phyloP scores from a whole-genome alignment of 2,888 invertebrate species.

The Dorcus parallelipipedus region DNA sequence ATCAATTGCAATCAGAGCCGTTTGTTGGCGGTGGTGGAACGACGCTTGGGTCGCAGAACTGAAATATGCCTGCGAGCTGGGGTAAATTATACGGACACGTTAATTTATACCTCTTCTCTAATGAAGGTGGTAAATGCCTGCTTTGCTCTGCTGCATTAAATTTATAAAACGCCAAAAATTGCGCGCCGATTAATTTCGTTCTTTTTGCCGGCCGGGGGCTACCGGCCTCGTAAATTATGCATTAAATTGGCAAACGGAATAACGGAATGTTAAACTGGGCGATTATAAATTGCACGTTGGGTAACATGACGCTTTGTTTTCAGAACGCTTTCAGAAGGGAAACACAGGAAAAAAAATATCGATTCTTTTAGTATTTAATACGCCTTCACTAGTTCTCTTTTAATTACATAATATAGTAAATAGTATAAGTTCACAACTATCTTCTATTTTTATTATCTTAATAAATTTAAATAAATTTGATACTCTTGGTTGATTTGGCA shows the following conservation, averaged over 20 bases:
- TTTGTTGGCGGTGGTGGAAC: slow-evolving; percentile 33
- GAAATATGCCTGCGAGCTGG: slow-evolving; percentile 42
- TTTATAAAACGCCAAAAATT: slow-evolving; percentile 34
- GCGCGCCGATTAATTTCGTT: slow-evolving; percentile 16
- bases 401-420: no score
- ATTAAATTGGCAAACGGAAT: neutral
- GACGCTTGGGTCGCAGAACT: slow-evolving; percentile 35
- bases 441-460: no score
- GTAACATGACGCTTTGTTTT: no score
- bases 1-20: slow-evolving; percentile 36
- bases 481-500: no score
- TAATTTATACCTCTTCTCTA: slow-evolving; percentile 45
- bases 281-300: no score
- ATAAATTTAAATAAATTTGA: no score
- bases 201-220: slow-evolving; percentile 2
- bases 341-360: no score
- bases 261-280: no score
- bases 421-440: no score
- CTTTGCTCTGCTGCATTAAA: slow-evolving; percentile 41
- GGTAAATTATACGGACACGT: slow-evolving; percentile 44
- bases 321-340: no score
- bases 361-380: no score
- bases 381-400: no score
- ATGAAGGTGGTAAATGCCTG: slow-evolving; percentile 46
- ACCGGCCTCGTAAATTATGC: neutral